Base-by-base conservation (phyloP, 2,888 invertebrate species). In the Pyralis farinalis region DNA sequence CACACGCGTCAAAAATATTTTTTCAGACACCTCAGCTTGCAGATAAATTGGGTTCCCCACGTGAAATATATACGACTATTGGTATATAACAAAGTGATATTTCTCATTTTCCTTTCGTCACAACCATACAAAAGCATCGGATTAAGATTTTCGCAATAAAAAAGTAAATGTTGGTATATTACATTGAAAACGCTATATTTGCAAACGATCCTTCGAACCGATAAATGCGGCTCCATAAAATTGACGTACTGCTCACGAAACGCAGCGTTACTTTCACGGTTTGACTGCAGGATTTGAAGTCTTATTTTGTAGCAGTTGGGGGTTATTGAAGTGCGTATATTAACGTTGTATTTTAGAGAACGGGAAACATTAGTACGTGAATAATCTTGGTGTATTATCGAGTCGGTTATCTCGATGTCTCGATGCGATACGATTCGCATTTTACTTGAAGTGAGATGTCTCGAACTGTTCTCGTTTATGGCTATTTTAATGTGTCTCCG, bases 371-470 rank as follows among this genome's bases (percentile, higher is more conserved):
- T 51, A 51, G 44, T 43, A 46, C 47, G 44, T 43, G 47, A 51
- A 48, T 51, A 48, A 51, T 51, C 51, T 46, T 37, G 44, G 37
- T 40, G 46, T 46, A 51, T 51, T 46, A 51, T 51, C 51, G 50
- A 35, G 29, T 42, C 34, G 28, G 39, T 38, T 32, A 31, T 38
- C 27, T 28, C 33, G 27, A 39, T 33, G 27, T 39, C 33, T 31
- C 12, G 12, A 31, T 12, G 31, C 12, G 31, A 31, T 31, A 12
- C 31, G 25, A 12, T 31, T 31, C 31, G 31, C 6, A 31, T 31
- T 31, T 31, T 31, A 31, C 12, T 12, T 7, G 27, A 7, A 25
- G 16, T 12, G 31, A 33, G 32, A 38, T 27, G 12, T 12, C 32
- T 25, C 27, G 9, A 10, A 28, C n/a, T 37, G 37, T 16, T n/a